phyloP scores from a whole-genome alignment of 2,113 vertebrate genomes.

The Macroglossus sobrinus region DNA sequence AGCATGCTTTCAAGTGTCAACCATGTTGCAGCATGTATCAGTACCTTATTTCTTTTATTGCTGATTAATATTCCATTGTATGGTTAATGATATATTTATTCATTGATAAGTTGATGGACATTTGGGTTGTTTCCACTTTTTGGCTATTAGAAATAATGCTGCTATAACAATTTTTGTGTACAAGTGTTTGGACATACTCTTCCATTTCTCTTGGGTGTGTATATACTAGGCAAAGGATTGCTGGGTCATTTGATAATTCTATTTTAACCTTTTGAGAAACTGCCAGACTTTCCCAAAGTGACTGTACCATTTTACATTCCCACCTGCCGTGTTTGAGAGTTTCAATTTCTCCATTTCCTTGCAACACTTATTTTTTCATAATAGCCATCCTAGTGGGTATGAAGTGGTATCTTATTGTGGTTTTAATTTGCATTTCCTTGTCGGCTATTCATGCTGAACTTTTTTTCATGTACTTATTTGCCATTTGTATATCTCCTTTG shows the following conservation, averaged over 20 bases:
- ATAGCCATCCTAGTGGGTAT: background rate
- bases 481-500: background rate
- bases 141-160: background rate
- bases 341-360: background rate
- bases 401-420: background rate
- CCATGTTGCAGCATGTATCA: no score
- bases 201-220: background rate
- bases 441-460: background rate
- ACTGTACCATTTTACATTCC: background rate
- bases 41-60: background rate
- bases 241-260: background rate
- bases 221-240: background rate
- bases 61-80: background rate
- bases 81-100: background rate
- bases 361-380: background rate
- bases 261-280: background rate
- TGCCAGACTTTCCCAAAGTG: background rate
- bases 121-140: background rate
- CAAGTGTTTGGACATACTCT: background rate
- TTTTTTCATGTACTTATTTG: background rate
- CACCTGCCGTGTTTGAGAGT: background rate
- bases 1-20: background rate
- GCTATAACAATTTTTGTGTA: background rate
- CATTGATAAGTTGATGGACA: background rate
- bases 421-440: background rate